A percentile compares a stretch with the other conserved stretches of the same genome.
Conservation (phyloP, 2,113 vertebrate species). For the Laticauda laticaudata region DNA sequence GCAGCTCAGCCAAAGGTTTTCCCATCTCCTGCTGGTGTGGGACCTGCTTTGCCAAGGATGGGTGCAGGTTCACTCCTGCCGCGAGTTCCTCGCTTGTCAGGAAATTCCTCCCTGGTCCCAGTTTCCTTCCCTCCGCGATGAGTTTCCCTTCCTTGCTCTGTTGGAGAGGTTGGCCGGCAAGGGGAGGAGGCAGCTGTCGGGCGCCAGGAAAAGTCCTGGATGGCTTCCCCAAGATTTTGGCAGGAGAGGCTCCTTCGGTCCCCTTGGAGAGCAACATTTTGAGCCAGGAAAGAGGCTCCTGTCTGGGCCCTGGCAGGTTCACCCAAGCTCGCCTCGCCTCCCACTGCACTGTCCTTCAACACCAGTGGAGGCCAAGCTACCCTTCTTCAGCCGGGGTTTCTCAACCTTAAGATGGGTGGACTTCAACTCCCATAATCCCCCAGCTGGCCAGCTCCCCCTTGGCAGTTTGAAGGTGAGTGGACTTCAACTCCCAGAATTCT, state of each 20-base stretch:
- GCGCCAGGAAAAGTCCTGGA: not conserved
- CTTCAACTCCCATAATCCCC: no score
- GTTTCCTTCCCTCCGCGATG: not conserved
- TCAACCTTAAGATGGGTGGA: no score
- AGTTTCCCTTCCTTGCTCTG: not conserved
- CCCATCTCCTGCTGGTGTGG: conserved; percentile 28
- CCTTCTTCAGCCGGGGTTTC: no score
- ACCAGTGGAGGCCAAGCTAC: no score
- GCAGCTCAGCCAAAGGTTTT: conserved; percentile 35
- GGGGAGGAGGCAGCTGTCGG: not conserved
- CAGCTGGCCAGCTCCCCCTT: no score
- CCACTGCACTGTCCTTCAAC: not conserved
- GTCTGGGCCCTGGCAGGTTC: not conserved
- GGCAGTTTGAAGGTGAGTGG: no score
- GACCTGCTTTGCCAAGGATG: conserved; percentile 18
- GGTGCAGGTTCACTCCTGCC: conserved; percentile 22
- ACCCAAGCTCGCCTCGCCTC: not conserved
- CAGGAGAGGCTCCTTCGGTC: not conserved
- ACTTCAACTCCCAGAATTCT: no score
- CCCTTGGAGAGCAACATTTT: not conserved
- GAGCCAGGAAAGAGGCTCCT: not conserved
- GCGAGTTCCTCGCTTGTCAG: not conserved
- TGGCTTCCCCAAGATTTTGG: not conserved
- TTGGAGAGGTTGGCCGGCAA: not conserved
- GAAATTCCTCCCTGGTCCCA: not conserved